phyloP scores from a whole-genome alignment of 2,888 invertebrate species.

The Conops quadrifasciatus region DNA sequence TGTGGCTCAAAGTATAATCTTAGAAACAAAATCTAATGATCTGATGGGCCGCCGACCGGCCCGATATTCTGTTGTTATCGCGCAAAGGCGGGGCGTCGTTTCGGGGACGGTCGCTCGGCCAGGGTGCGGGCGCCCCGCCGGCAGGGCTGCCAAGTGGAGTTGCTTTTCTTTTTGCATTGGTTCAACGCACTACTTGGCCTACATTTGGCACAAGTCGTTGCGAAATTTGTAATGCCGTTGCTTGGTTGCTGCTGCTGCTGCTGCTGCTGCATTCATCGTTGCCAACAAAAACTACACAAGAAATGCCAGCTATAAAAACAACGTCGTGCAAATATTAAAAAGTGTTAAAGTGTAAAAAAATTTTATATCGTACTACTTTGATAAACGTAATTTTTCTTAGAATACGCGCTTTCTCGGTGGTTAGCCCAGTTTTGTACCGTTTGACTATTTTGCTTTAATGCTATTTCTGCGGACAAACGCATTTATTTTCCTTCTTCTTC shows the following conservation, averaged over 20 bases:
- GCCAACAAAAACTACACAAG: neutral
- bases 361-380: no score
- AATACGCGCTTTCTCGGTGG: no score
- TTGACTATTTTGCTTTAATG: no score
- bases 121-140: no score
- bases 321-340: neutral
- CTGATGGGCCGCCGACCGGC: neutral
- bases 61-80: neutral
- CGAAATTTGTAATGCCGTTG: neutral
- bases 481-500: no score
- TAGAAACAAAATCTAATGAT: slow-evolving; percentile 2
- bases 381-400: no score
- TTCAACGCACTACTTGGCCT: slow-evolving; percentile 33
- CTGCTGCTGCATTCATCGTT: no score
- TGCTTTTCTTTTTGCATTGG: slow-evolving; percentile 6
- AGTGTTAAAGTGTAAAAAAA: no score
- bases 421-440: no score
- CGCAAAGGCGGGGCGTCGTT: neutral
- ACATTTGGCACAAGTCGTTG: slow-evolving; percentile 20
- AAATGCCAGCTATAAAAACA: neutral
- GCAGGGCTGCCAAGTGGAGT: slow-evolving; percentile 32
- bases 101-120: no score
- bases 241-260: neutral
- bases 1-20: neutral
- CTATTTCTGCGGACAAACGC: no score